Evolutionary conservation across 2,113 vertebrate genomes (phyloP), one percentile per base, ranked within the genome.

Genomic region (Gorilla gorilla): DNA sequence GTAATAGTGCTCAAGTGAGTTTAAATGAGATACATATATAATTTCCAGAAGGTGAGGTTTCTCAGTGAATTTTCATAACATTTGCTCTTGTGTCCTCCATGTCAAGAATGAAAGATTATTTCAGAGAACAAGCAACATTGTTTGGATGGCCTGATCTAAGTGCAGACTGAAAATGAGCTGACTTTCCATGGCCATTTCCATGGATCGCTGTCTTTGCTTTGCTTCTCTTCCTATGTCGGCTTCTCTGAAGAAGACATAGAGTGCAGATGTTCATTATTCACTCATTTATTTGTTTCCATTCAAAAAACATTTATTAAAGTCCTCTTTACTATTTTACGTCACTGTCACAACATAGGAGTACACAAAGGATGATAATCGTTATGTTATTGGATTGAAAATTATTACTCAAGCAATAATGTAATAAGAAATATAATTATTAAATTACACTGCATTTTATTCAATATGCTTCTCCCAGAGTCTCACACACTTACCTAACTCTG

Each of bases 1-100:
- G 79, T 50, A 89, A 50, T 68, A 73, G 76, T 30, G 52, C 1
- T 78, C 52, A 2, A 43, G 38, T 81, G 57, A 52, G 38, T 94
- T 97, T 95, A 96, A 94, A 66, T 97, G 89, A 96, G 82, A 93
- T 89, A 90, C 3, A 70, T 23, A 25, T 20, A 43, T 13, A 61
- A 50, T 76, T 91, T 93, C 52, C 22, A 82, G 35, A 70, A 92
- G 32, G 57, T 35, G 48, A 86, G 20, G 20, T 22, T 80, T 66
- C 55, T 93, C 22, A 38, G 55, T 94, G 93, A 73, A 12, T 40
- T 72, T 85, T 95, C 14, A 72, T 52, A 38, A 68, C 14, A 78
- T 52, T 90, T 78, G 25, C 43, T 95, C 59, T 85, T 40, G 1
- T 61, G 3, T 52, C 48, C 50, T 89, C 64, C 38, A 9, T 17